Evolutionary conservation across 2,113 vertebrate genomes (phyloP).

Genomic region (Hemiscyllium ocellatum): DNA sequence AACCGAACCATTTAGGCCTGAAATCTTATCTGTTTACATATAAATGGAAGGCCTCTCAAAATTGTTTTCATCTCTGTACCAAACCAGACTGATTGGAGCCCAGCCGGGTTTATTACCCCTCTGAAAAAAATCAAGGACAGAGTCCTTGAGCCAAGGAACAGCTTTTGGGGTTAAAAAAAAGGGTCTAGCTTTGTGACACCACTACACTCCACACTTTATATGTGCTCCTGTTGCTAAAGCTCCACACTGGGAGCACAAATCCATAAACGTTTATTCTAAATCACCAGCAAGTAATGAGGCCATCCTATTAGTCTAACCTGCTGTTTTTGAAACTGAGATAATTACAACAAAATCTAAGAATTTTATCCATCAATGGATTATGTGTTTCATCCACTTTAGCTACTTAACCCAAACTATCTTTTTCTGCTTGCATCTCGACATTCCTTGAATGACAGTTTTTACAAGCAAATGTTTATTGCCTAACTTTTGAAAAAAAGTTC

Average conservation of each 20-base stretch:
- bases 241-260: not conserved
- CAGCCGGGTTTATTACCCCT: too few species aligned
- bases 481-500: not conserved
- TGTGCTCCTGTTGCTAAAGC: not conserved
- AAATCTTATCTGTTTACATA: too few species aligned
- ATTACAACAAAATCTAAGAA: not conserved
- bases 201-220: not conserved
- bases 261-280: not conserved
- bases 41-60: too few species aligned
- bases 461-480: not conserved
- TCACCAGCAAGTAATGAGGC: not conserved
- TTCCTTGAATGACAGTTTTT: not conserved
- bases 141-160: too few species aligned
- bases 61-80: too few species aligned
- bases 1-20: too few species aligned
- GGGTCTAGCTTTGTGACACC: too few species aligned
- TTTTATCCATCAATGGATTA: not conserved
- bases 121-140: too few species aligned
- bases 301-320: not conserved
- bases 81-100: too few species aligned
- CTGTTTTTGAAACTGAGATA: not conserved
- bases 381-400: not conserved
- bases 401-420: not conserved
- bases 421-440: not conserved
- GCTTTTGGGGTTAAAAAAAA: too few species aligned